phyloP scores from a whole-genome alignment of 2,797 vertebrate genomes.

The Anisognathus igniventris region DNA sequence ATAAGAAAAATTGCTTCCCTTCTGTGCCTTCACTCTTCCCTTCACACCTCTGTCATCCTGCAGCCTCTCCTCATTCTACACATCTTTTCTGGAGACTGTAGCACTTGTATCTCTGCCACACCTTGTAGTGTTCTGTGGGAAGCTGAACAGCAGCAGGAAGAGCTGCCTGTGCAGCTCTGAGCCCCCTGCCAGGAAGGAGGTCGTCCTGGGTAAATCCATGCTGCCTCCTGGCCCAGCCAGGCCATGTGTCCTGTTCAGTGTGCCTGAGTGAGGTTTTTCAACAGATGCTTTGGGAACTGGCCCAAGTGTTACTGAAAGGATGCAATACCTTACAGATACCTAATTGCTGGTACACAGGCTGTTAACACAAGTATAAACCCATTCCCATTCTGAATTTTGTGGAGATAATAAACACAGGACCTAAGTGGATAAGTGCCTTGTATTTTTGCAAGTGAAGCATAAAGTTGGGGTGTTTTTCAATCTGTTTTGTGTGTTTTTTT shows the following conservation, averaged over 20 bases:
- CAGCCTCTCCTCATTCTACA: fast-evolving
- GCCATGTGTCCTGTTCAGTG: not conserved
- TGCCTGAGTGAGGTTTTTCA: not conserved
- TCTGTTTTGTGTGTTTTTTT: not conserved
- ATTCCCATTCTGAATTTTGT: not conserved
- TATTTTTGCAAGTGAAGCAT: not conserved
- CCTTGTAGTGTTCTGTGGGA: not conserved
- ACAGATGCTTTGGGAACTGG: not conserved
- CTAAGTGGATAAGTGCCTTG: not conserved
- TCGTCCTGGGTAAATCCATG: fast-evolving
- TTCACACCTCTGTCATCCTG: not conserved
- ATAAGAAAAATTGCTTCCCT: not conserved
- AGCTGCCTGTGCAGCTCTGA: not conserved
- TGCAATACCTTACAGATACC: not conserved
- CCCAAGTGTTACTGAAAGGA: not conserved
- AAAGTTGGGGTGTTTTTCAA: not conserved
- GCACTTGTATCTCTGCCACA: fast-evolving
- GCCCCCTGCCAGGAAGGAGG: fast-evolving
- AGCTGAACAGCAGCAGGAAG: not conserved
- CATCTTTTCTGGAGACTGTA: not conserved
- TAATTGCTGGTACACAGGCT: not conserved
- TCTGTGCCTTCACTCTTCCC: not conserved
- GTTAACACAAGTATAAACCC: not conserved
- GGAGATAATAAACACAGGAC: not conserved
- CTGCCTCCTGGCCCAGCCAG: not conserved